Evolutionary conservation across 2,888 invertebrate genomes (phyloP).

Genomic region (Andrena minutula): DNA sequence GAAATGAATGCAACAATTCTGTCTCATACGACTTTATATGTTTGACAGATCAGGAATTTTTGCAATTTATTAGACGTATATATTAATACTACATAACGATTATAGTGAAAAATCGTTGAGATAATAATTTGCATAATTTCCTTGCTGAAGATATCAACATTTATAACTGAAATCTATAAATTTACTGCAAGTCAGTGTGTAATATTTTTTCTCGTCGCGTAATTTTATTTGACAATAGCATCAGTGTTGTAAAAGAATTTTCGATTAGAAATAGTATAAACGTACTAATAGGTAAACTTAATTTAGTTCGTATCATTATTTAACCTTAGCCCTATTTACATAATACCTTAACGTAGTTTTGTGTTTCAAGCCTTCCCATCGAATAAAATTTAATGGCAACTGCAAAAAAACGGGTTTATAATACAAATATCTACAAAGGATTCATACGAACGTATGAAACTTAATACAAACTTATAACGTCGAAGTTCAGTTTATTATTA

Average conservation of each 20-base stretch:
- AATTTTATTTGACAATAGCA: slow-evolving; percentile 42
- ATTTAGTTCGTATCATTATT: slow-evolving; percentile 58
- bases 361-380: slow-evolving; percentile 43
- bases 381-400: slow-evolving; percentile 42
- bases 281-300: slow-evolving; percentile 78
- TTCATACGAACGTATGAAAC: slow-evolving; percentile 51
- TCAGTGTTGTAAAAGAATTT: slow-evolving; percentile 39
- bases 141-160: slow-evolving; percentile 23
- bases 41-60: slow-evolving; percentile 53
- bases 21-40: slow-evolving; percentile 44
- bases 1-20: slow-evolving; percentile 5
- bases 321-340: slow-evolving; percentile 72
- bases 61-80: slow-evolving; percentile 59
- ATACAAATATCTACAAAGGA: slow-evolving; percentile 55
- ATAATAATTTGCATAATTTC: slow-evolving; percentile 19
- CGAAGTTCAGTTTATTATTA: slow-evolving; percentile 33
- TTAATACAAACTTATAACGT: slow-evolving; percentile 47
- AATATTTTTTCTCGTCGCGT: slow-evolving; percentile 18
- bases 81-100: slow-evolving; percentile 53
- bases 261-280: slow-evolving; percentile 54
- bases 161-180: slow-evolving; percentile 42
- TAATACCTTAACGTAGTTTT: slow-evolving; percentile 54
- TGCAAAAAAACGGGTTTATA: slow-evolving; percentile 38
- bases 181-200: slow-evolving; percentile 26
- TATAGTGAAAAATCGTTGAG: slow-evolving; percentile 40